Evolutionary conservation across 1,140 invertebrate species (phyloP), one percentile per base, ranked within the genome.

Genomic region (Drosophila ercepeae): DNA sequence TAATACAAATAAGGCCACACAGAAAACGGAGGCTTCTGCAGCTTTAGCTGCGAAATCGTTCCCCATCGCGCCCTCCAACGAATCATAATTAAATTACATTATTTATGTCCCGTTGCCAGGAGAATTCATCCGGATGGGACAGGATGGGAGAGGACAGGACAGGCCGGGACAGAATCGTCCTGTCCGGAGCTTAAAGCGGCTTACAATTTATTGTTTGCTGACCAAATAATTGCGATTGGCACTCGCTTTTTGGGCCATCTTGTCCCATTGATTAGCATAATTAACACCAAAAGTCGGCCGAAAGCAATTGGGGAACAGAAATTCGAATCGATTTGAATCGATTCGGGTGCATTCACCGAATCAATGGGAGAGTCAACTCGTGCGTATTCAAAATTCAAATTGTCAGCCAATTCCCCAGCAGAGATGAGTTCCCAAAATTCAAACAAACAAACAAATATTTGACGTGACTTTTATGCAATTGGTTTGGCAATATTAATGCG

Each of bases 81-180:
- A 73, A 52, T 75, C 76, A 86, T 86, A 86, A 86, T 86, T 86
- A 88, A 86, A 86, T 86, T 88, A 63, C 74, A 86, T 86, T 74
- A 86, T 86, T 88, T 86, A 86, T 88, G 76, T 57, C 41, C 49
- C 46, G 57, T 41, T 84, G 75, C 61, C 71, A 58, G 77, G 32
- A 49, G 41, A 51, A 57, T 65, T 57, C 63, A 65, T 58, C 48
- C 60, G 69, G 51, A 61, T 29, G 53, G 29, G 21, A 61, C 57
- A 45, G 13, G 48, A 73, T 25, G 46, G 54, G 45, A 11, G 27
- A 57, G 29, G 21, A 61, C 57, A 45, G 13, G 48, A 73, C 29
- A 51, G 54, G 45, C 51, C 49, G 59, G 34, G 53, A n/a, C 39
- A 57, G 29, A 32, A 39, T 8, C 36, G 36, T 39, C 58, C 52